Evolutionary conservation across 2,113 vertebrate species (phyloP), one percentile per base, ranked within the genome.

Genomic region (Otus sunia): DNA sequence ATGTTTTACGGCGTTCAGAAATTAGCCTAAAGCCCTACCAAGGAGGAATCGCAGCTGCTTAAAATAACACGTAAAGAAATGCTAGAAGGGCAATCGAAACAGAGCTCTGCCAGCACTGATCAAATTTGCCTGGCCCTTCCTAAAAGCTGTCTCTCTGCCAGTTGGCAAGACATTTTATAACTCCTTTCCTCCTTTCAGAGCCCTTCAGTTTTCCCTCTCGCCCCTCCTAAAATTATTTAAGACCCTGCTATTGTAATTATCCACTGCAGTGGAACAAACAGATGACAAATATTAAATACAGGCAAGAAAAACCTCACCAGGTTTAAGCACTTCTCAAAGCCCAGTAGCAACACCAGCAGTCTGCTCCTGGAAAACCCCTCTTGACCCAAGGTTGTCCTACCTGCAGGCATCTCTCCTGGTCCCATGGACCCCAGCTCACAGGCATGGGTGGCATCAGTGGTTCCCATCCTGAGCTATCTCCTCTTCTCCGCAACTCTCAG

Each of bases 51-150:
- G 3, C 50, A 77, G n/a, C 49, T 32, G 37, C 81, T 74, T 25
- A 23, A 75, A 76, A 55, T 16, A 58, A 5, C 11, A 30, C 0
- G 0, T 9, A 11, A 15, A 62, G 73, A 64, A 80, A 27, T 0
- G 3, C 63, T 58, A 26, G 27, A 25, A 67, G 75, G 77, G 64
- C 60, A 36, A 36, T 1, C 1, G 34, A 39, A 89, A 8, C 6
- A 4, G 21, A 79, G 74, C 74, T 88, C 52, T 23, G 84, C 67
- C 27, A 78, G 68, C 1, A 0, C 60, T 4, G 3, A 53, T 30
- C 66, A 29, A 16, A 79, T 60, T 8, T 17, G 53, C 80, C 59
- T 15, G 45, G 66, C 55, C 53, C 50, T 60, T 56, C 68, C 64
- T 12, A 37, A 77, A 66, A 74, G 29, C 86, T n/a, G 50, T 0